These are phyloP conservation scores for Poicephalus gulielmi DNA, from an alignment of 2,113 vertebrate genomes.

Conservation along the genomic window DNA sequence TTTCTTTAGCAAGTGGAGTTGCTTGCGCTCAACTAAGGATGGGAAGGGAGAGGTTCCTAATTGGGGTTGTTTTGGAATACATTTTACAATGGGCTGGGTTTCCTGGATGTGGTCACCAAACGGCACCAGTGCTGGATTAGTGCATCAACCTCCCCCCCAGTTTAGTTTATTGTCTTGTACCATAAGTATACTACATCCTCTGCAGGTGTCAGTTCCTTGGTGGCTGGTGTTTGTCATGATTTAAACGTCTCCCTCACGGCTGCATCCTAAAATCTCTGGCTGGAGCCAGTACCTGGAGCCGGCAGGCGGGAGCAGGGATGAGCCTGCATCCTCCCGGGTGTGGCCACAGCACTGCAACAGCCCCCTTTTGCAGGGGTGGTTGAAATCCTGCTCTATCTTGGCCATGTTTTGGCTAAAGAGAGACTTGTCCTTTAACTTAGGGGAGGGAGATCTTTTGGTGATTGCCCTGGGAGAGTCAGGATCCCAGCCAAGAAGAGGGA, in stretches of 20 bases:
- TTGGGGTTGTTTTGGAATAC: background rate
- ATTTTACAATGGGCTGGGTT: background rate
- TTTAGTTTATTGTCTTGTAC: background rate
- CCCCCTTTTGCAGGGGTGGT: background rate
- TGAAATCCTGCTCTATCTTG: background rate
- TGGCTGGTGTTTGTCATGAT: background rate
- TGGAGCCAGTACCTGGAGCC: background rate
- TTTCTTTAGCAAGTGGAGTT: background rate
- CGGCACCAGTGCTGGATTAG: rapidly evolving
- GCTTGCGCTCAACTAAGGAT: background rate
- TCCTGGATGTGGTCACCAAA: background rate
- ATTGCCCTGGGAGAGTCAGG: background rate
- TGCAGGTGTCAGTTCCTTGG: background rate
- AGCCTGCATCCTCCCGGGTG: rapidly evolving
- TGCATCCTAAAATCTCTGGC: background rate
- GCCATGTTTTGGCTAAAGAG: background rate
- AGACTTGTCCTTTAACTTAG: background rate
- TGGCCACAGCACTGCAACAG: background rate
- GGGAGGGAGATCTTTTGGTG: background rate
- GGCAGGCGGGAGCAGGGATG: background rate
- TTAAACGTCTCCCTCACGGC: background rate
- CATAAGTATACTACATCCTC: background rate
- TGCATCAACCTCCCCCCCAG: rapidly evolving
- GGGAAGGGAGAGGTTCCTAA: background rate
- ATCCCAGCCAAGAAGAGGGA: background rate